A percentile compares a stretch with the other conserved stretches of the same genome.
phyloP scores from a whole-genome alignment of 2,113 vertebrate genomes.

The Arothron firmamentum region DNA sequence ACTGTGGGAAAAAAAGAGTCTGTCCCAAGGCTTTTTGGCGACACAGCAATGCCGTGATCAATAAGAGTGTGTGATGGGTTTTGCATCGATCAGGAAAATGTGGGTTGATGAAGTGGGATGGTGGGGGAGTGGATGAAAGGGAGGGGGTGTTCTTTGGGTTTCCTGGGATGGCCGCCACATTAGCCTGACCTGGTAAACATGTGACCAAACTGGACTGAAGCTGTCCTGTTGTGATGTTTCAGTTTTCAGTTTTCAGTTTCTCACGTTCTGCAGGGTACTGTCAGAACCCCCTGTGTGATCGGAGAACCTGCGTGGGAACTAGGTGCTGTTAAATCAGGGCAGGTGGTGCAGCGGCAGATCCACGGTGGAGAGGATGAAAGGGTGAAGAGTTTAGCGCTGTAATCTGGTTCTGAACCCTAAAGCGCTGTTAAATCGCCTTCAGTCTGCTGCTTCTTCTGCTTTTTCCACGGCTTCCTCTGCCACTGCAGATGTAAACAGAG shows the following conservation, averaged over 20 bases:
- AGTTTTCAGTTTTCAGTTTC: no score
- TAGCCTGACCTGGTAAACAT: constrained; percentile 33
- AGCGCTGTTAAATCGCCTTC: constrained; percentile 33
- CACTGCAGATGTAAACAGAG: constrained; percentile 13
- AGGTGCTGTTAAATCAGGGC: constrained; percentile 42
- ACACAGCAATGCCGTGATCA: constrained; percentile 66
- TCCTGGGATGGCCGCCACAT: constrained; percentile 33
- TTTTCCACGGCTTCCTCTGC: constrained; percentile 6
- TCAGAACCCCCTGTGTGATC: constrained; percentile 1
- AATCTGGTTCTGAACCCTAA: constrained; percentile 57
- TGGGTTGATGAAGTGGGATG: constrained; percentile 71
- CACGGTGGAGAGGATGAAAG: constrained; percentile 41
- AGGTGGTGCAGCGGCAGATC: constrained; percentile 38
- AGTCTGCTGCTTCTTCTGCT: constrained; percentile 14
- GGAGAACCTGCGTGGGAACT: constrained; percentile 48
- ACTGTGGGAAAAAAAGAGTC: constrained; percentile 50
- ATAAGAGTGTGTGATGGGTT: constrained; percentile 72
- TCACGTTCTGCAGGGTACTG: constrained; percentile 21
- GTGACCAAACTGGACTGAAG: constrained; percentile 39
- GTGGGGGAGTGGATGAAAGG: background rate
- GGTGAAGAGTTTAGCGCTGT: constrained; percentile 42
- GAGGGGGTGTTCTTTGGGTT: constrained; percentile 21
- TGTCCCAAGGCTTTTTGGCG: constrained; percentile 63
- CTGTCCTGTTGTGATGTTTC: constrained; percentile 33
- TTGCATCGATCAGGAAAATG: constrained; percentile 71